Base-by-base conservation (phyloP, 2,113 vertebrate genomes). In the Climacteris rufus region DNA sequence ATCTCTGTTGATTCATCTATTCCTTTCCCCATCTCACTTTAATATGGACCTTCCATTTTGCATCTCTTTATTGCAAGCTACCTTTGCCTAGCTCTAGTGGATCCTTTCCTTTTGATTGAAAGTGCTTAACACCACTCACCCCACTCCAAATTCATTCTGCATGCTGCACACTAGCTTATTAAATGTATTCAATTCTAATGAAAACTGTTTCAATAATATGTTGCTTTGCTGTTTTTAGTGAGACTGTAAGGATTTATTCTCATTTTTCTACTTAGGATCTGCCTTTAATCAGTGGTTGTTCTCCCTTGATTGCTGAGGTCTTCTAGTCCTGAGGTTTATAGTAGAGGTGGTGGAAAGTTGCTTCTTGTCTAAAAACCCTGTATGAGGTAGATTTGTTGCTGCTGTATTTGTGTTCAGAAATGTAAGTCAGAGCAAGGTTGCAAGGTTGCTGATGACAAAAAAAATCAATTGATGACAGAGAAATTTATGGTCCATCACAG, bases 381-480 rank as follows among this genome's bases (percentile, higher is more conserved):
- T 31, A 44, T 57, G 54, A 45, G 42, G 66, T 42, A 80, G 82
- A 94, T 96, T 87, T 95, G 94, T 90, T 91, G 70, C 42, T 83
- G 60, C 69, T 94, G 52, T 84, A 37, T 87, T 78, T 61, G 93
- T 5, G 3, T 82, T 83, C 93, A 87, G 74, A 75, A 83, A 64
- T 81, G 81, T 82, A 83, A 91, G 94, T 96, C 91, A 83, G 54
- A 90, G 56, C 96, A 94, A 94, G 93, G 94, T 89, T 96, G 56
- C 96, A 94, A 94, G 93, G 94, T 89, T 96, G 80, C 74, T 69
- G 61, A 69, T 16, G 53, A 87, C 85, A 92, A 88, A 94, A 95
- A 96, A 91, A 96, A 96, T 95, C 94, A 96, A 47, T 61, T 52
- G 49, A 76, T 93, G 89, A 77, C 94, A 96, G 87, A 83, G 56